Percentiles rank a stretch among this genome's conserved stretches.
phyloP scores from a whole-genome alignment of 2,888 invertebrate species.

The Drosophila putrida region DNA sequence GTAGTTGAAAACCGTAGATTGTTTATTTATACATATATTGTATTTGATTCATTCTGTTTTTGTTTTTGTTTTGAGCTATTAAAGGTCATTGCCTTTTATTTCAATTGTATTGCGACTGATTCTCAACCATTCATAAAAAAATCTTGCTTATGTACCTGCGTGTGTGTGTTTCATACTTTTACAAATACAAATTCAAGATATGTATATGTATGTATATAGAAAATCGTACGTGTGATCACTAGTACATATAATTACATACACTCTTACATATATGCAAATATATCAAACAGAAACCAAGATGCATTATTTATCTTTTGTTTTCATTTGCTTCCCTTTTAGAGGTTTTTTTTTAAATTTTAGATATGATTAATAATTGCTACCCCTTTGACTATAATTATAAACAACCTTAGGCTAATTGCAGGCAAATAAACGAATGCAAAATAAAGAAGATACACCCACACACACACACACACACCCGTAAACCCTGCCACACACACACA shows the following conservation, averaged over 20 bases:
- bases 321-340: not conserved
- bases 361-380: not conserved
- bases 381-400: not conserved
- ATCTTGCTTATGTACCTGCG: not conserved
- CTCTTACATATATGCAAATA: no score
- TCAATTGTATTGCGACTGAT: conserved; percentile 27
- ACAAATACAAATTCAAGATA: conserved; percentile 3
- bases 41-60: conserved; percentile 17
- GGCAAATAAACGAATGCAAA: conserved; percentile 17
- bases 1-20: conserved; percentile 11
- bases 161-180: conserved; percentile 9
- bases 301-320: not conserved
- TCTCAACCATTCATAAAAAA: conserved; percentile 29
- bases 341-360: not conserved
- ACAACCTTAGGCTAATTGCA: not conserved
- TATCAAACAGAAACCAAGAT: no score
- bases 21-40: conserved; percentile 16
- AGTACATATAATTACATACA: no score
- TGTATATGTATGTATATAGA: not conserved
- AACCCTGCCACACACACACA: conserved; percentile 3
- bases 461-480: conserved; percentile 13
- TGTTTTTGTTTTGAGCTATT: conserved; percentile 21
- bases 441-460: conserved; percentile 3
- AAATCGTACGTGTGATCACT: not conserved
- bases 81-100: conserved; percentile 45